A percentile compares a stretch with the other conserved stretches of the same genome.
Conservation (phyloP, 2,113 vertebrate species). For the Hippocampus guttulatus region DNA sequence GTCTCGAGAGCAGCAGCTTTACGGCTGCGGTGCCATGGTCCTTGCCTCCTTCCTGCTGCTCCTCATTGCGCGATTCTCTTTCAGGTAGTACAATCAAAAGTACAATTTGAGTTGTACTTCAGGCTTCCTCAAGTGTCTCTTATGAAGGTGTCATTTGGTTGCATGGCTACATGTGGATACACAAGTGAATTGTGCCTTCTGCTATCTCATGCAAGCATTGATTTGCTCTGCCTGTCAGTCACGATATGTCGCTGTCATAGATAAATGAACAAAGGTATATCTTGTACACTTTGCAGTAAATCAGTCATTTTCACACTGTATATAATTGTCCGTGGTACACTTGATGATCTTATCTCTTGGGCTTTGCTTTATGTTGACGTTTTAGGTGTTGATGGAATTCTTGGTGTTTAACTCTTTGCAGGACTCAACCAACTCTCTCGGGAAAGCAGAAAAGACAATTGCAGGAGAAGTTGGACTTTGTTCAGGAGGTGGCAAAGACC, state of each 20-base stretch:
- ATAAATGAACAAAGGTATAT: not conserved
- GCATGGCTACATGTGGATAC: too few relatives aligned
- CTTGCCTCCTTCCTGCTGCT: constrained; percentile 72
- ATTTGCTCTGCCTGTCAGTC: not conserved
- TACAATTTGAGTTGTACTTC: not conserved
- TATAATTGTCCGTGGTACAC: not conserved
- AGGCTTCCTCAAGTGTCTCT: too few relatives aligned
- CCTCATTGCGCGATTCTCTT: constrained; percentile 66
- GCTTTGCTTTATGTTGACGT: not conserved
- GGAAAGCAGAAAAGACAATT: constrained; percentile 76
- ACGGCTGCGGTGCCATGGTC: constrained; percentile 63
- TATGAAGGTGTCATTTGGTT: too few relatives aligned
- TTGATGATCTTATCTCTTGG: too few relatives aligned
- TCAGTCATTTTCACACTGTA: not conserved
- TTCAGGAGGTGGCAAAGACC: constrained; percentile 72
- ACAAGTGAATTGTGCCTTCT: too few relatives aligned
- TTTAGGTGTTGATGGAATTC: not conserved
- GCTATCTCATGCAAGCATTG: not conserved
- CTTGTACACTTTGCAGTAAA: not conserved
- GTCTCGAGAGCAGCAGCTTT: constrained; percentile 62
- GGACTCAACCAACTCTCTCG: constrained; percentile 71
- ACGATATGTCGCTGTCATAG: not conserved
- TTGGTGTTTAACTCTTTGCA: constrained; percentile 28
- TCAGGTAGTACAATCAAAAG: constrained; percentile 59
- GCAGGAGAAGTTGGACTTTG: constrained; percentile 73